Percentiles rank a stretch among this genome's conserved stretches.
Evolutionary conservation across 35 echinoderm and acorn worm species (phyloP).

Genomic region (Lytechinus pictus): DNA sequence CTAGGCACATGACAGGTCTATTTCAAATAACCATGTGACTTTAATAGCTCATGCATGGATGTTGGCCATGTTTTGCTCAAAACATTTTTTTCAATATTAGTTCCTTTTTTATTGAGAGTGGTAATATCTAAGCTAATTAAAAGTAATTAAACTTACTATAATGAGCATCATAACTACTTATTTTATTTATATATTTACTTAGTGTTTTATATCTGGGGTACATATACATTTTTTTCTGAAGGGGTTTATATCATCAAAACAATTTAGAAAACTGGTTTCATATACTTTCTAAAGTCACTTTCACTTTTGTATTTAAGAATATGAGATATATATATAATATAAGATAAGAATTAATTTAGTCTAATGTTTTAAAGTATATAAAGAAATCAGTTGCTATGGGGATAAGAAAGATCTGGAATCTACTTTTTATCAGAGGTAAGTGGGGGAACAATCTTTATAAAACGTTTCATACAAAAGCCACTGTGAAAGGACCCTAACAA

Average conservation of each 20-base stretch:
- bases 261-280: neutral
- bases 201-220: neutral
- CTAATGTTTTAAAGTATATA: neutral
- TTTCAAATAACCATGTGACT: neutral
- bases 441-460: no score
- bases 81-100: neutral
- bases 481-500: no score
- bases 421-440: no score
- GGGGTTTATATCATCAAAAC: neutral
- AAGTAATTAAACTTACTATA: neutral
- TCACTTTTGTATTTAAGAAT: neutral
- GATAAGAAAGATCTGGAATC: no score
- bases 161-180: neutral
- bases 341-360: neutral
- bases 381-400: no score
- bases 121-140: neutral
- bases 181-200: neutral
- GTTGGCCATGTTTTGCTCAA: neutral
- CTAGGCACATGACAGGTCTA: neutral
- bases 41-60: neutral
- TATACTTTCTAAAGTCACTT: neutral
- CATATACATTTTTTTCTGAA: neutral
- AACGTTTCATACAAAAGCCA: no score
- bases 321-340: no score
- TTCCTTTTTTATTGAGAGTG: slow-evolving; percentile 12